Evolutionary conservation across 1,140 invertebrate genomes (phyloP), one percentile per base, ranked within the genome.

Genomic region (Elymnias hypermnestra): DNA sequence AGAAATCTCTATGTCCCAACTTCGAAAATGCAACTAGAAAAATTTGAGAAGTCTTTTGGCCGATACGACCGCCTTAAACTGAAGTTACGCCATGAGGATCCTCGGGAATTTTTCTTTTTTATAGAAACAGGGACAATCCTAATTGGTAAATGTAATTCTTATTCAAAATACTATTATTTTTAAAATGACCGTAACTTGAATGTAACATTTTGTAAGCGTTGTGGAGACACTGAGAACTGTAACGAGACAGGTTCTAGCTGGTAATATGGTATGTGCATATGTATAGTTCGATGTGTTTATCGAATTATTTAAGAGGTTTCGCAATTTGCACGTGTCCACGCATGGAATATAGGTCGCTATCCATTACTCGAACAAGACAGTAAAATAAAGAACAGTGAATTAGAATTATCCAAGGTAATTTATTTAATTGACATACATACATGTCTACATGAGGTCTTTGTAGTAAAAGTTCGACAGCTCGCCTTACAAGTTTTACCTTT

Each of bases 291-390:
- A 28, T 17, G 14, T 18, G 29, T 15, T 33, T 19, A 29, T n/a
- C n/a, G n/a, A n/a, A n/a, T n/a, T n/a, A n/a, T n/a, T n/a, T n/a
- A 18, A 33, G 18, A 1, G 7, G 28, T 42, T 47, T 47, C 39
- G 44, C 31, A 47, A 47, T 33, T 31, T 14, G 36, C 36, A 47
- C 44, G 44, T 47, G 44, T 39, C 44, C 44, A 38, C 33, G 33
- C 8, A 23, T 17, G 26, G 18, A 18, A 39, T 39, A 33, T 47
- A 47, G 26, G 26, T 7, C 44, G 26, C 39, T 7, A 23, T 41
- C 13, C 28, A 18, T 41, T 29, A 12, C 5, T 28, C 29, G 15
- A 8, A 25, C 23, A 41, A 41, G n/a, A 29, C 39, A 0, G 6
- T 41, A 19, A 29, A 13, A 41, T 41, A 41, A 28, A 18, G 31